Percentiles rank a stretch among this genome's conserved stretches.
Conservation (phyloP, 2,888 invertebrate genomes). For the Acleris laterana region DNA sequence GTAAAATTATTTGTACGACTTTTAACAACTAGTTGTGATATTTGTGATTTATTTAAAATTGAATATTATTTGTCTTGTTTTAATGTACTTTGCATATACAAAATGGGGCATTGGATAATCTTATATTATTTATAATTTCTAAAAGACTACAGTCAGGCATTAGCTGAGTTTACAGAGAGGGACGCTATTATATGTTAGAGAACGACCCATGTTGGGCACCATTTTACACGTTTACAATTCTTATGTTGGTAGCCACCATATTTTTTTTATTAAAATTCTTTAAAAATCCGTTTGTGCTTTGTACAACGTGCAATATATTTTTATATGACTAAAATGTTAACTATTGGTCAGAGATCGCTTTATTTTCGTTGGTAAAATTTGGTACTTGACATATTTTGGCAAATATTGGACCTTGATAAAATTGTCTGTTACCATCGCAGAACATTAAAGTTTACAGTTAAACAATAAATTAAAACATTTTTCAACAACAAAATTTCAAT, state of each 20-base stretch:
- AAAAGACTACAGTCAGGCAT: no score
- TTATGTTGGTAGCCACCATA: background rate
- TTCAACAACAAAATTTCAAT: no score
- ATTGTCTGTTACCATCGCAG: background rate
- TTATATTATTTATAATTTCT: background rate
- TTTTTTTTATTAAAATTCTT: background rate
- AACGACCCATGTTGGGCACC: background rate
- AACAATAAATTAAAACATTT: background rate
- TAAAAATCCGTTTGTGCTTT: background rate
- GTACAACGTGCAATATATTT: background rate
- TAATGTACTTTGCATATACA: background rate
- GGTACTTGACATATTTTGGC: conserved; percentile 29
- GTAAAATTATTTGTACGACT: background rate
- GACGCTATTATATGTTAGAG: background rate
- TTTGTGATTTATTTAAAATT: background rate
- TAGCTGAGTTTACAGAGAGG: background rate
- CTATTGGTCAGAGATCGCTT: conserved; percentile 23
- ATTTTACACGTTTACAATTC: background rate
- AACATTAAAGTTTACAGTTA: conserved; percentile 1
- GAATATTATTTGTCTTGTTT: background rate
- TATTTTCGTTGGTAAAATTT: conserved; percentile 12
- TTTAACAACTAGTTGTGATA: background rate
- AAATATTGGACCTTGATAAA: conserved; percentile 20
- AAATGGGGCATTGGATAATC: background rate
- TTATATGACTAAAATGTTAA: background rate